phyloP scores from a whole-genome alignment of 2,888 invertebrate genomes.

The Dichetophora obliterata region DNA sequence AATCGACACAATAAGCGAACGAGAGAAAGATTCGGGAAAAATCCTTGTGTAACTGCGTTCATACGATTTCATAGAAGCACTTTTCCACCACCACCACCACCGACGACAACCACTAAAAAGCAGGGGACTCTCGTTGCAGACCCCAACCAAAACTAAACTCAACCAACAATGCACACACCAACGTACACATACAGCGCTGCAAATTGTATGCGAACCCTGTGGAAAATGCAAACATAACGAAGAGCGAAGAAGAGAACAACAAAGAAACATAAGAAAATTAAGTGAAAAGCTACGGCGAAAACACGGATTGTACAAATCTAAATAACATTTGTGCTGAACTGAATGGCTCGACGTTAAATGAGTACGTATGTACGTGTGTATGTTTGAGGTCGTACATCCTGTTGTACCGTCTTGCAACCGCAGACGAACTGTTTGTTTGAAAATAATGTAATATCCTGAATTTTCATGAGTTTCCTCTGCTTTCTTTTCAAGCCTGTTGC shows the following conservation, averaged over 20 bases:
- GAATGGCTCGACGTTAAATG: not conserved
- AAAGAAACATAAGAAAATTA: conserved; percentile 18
- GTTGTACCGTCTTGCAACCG: conserved; percentile 41
- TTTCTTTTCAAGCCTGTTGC: conserved; percentile 29
- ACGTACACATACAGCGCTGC: not conserved
- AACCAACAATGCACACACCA: not conserved
- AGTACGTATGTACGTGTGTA: conserved; percentile 22
- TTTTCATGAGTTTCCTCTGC: conserved; percentile 58
- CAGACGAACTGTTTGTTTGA: conserved; percentile 47
- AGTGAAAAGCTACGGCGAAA: not conserved
- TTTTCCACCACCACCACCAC: conserved; percentile 48
- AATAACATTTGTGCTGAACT: conserved; percentile 8
- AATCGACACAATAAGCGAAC: conserved; percentile 66
- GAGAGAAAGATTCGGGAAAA: conserved; percentile 55
- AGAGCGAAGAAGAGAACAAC: not conserved
- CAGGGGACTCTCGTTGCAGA: not conserved
- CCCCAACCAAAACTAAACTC: not conserved
- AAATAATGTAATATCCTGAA: conserved; percentile 58
- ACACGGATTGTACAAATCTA: not conserved
- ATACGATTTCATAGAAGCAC: conserved; percentile 27
- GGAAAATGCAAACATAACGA: not conserved
- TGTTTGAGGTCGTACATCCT: conserved; percentile 47
- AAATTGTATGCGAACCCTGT: conserved; percentile 14
- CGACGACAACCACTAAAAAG: not conserved
- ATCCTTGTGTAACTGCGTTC: conserved; percentile 55